Conservation (phyloP, 2,888 invertebrate genomes). For the Melieria picta region DNA sequence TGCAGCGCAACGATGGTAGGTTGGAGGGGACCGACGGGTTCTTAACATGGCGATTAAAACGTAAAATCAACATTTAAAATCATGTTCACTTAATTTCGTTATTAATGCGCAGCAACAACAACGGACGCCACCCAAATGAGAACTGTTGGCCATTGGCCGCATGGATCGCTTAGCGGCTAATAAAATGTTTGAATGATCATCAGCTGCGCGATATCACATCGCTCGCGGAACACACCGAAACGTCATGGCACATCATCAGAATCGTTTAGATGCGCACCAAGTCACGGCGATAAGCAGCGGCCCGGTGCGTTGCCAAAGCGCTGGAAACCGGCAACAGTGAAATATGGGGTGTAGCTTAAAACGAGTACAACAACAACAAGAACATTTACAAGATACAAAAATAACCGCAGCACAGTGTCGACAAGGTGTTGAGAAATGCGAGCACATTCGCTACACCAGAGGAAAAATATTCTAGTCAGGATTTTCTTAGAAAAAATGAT, state of each 20-base stretch:
- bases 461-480: neutral
- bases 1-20: neutral
- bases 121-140: conserved; percentile 6
- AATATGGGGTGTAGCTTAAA: conserved; percentile 39
- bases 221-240: conserved; percentile 49
- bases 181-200: conserved; percentile 55
- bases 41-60: conserved; percentile 56
- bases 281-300: conserved; percentile 19
- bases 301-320: neutral
- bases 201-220: conserved; percentile 51
- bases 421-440: neutral
- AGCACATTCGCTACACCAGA: neutral
- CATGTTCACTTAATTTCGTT: conserved; percentile 48
- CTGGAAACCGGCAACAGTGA: conserved; percentile 30
- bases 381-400: neutral
- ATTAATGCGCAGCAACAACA: conserved; percentile 12
- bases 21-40: neutral
- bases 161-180: conserved; percentile 42
- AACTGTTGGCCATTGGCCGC: no score
- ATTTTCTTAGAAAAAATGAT: no score
- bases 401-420: no score
- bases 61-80: conserved; percentile 59
- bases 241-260: conserved; percentile 34
- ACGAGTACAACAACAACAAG: conserved; percentile 5
- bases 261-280: conserved; percentile 34